These are phyloP conservation scores for Pristionchus entomophagus DNA, from an alignment of 2,888 invertebrate species.

Conservation along the genomic window DNA sequence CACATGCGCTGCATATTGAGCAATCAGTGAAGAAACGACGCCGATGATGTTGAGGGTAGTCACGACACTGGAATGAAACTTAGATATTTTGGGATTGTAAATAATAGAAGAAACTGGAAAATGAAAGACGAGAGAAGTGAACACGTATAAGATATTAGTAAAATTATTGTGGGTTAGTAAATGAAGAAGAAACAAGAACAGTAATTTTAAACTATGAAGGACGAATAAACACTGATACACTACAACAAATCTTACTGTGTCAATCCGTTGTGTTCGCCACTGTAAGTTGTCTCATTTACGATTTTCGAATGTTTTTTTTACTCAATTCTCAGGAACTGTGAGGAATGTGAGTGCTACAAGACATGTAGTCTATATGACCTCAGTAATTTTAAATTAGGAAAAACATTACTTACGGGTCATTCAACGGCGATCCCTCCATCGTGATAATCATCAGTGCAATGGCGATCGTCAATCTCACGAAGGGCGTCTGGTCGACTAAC, in stretches of 20 bases:
- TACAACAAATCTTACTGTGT: not conserved
- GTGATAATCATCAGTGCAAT: slow-evolving; percentile 33
- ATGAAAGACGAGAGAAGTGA: not conserved
- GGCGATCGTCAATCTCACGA: slow-evolving; percentile 1
- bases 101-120: not conserved
- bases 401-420: slow-evolving; percentile 2
- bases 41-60: slow-evolving; percentile 33
- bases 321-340: no score
- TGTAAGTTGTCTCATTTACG: not conserved
- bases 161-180: not conserved
- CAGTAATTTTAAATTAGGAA: no score
- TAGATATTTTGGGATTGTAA: not conserved
- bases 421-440: slow-evolving; percentile 1
- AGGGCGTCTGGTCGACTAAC: slow-evolving; percentile 40
- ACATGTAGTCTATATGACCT: no score
- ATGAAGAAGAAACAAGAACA: not conserved
- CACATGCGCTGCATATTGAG: slow-evolving; percentile 33
- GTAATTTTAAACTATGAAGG: no score
- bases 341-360: no score
- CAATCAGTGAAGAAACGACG: slow-evolving; percentile 27
- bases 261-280: slow-evolving; percentile 1
- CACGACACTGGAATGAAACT: not conserved
- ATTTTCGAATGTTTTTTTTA: no score
- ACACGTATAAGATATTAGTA: not conserved
- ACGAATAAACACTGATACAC: not conserved